Conservation (phyloP, 2,113 vertebrate genomes). For the Heptranchias perlo region DNA sequence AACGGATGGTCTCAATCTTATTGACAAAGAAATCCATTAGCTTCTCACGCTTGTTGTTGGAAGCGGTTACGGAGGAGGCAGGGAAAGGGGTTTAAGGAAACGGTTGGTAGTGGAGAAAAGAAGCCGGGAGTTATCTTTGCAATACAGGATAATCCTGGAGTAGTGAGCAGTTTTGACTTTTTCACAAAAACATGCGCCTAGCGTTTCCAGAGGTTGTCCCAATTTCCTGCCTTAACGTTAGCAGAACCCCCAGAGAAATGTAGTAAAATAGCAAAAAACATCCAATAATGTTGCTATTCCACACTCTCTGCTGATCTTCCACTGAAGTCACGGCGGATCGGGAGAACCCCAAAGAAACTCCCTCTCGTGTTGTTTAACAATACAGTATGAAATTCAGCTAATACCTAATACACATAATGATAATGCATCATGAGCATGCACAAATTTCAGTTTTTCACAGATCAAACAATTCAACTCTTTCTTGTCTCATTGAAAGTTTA, state of each 20-base stretch:
- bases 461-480: not conserved
- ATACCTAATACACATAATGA: not conserved
- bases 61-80: too few species aligned
- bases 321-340: not conserved
- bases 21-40: too few species aligned
- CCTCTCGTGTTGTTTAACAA: not conserved
- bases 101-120: too few species aligned
- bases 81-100: too few species aligned
- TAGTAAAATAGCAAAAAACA: not conserved
- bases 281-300: not conserved
- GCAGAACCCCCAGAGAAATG: not conserved
- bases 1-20: too few species aligned
- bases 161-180: not conserved
- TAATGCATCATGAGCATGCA: too few species aligned
- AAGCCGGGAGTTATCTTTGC: too few species aligned
- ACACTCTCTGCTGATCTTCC: not conserved
- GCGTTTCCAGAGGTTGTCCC: not conserved
- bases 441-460: too few species aligned
- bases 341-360: not conserved
- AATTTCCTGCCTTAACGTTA: not conserved
- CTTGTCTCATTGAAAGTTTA: not conserved
- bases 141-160: too few species aligned
- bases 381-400: not conserved
- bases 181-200: not conserved
- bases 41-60: too few species aligned